phyloP scores from a whole-genome alignment of 2,888 invertebrate species.

The Drosophila paramelanica region DNA sequence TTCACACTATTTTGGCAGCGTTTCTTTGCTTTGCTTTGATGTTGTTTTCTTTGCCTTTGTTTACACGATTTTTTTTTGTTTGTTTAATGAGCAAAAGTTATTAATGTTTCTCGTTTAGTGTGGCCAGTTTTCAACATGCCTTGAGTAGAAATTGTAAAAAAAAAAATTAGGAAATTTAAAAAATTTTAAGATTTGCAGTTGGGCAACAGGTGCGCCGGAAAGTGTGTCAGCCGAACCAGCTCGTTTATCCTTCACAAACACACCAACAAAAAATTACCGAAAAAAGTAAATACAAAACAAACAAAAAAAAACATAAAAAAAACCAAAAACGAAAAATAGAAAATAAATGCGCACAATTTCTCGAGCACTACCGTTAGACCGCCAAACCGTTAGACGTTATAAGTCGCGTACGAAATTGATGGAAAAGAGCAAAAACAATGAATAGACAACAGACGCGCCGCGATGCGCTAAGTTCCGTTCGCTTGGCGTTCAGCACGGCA shows the following conservation, averaged over 20 bases:
- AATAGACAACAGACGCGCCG: conserved; percentile 31
- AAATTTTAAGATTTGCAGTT: conserved; percentile 2
- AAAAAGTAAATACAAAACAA: neutral
- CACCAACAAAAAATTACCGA: conserved; percentile 10
- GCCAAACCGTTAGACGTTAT: conserved; percentile 26
- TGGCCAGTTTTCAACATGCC: conserved; percentile 18
- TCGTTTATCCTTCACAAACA: conserved; percentile 28
- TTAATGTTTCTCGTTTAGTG: conserved; percentile 27
- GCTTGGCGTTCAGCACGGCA: conserved; percentile 60
- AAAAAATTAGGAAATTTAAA: conserved; percentile 16
- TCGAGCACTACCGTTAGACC: conserved; percentile 46
- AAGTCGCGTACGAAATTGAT: conserved; percentile 25
- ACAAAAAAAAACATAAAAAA: conserved; percentile 13
- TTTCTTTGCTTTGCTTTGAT: conserved; percentile 6
- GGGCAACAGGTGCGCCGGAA: conserved; percentile 38
- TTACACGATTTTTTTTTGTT: conserved; percentile 15
- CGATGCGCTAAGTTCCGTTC: conserved; percentile 61
- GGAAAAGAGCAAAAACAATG: conserved; percentile 19
- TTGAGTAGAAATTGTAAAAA: conserved; percentile 5
- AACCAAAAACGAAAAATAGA: conserved; percentile 10
- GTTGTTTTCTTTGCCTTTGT: conserved; percentile 16
- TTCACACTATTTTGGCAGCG: conserved; percentile 37
- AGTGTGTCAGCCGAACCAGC: conserved; percentile 29
- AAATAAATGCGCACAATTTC: conserved; percentile 35
- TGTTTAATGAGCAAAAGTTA: conserved; percentile 37